Percentiles rank a stretch among this genome's conserved stretches.
phyloP scores from a whole-genome alignment of 64 coral and sea anemone species.

The Porites lutea region DNA sequence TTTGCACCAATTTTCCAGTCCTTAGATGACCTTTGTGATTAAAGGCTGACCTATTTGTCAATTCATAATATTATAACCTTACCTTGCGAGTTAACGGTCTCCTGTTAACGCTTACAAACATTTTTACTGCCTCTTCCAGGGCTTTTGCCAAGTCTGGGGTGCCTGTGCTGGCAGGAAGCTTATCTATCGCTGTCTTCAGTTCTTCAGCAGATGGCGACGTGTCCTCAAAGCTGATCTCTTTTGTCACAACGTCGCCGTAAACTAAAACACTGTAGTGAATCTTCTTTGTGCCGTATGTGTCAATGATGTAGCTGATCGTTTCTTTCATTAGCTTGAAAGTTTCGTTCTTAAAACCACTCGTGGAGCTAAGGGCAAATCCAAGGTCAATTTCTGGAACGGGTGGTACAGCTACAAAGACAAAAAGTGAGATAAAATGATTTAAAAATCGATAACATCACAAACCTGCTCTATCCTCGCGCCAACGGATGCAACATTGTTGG shows the following conservation, averaged over 20 bases:
- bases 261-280: conserved; percentile 86
- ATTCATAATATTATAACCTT: not conserved
- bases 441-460: too few relatives aligned
- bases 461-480: too few relatives aligned
- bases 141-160: conserved; percentile 40
- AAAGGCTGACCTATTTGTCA: too few relatives aligned
- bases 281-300: conserved; percentile 65
- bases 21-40: too few relatives aligned
- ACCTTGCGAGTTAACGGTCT: conserved; percentile 34
- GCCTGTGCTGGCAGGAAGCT: conserved; percentile 44
- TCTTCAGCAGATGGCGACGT: conserved; percentile 26
- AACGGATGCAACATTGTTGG: too few relatives aligned
- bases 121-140: conserved; percentile 20
- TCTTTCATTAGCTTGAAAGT: conserved; percentile 79
- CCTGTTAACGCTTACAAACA: conserved; percentile 49
- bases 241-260: conserved; percentile 65
- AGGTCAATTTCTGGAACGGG: conserved; percentile 63
- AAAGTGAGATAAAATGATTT: not conserved
- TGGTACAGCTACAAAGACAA: not conserved
- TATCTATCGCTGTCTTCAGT: conserved; percentile 52
- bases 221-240: conserved; percentile 63
- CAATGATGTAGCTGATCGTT: conserved; percentile 71
- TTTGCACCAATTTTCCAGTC: too few relatives aligned
- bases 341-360: conserved; percentile 36
- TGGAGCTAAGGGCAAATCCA: conserved; percentile 70